Evolutionary conservation across 2,888 invertebrate species (phyloP), one percentile per base, ranked within the genome.

Genomic region (Atrina japonica): DNA sequence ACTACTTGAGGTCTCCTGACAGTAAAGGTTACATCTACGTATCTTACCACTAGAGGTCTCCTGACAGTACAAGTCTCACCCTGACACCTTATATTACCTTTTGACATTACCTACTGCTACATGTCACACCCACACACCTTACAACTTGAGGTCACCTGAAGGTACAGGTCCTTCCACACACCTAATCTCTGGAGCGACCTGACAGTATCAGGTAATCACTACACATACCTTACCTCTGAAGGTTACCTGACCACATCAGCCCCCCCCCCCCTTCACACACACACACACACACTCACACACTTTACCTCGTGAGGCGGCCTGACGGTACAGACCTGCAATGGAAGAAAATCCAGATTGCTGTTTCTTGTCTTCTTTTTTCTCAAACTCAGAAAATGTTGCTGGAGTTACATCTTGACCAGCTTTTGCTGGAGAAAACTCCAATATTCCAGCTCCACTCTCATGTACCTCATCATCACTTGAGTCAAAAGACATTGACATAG

Each of bases 401-500:
- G 96, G 96, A 1, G 96, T 96, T 66, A 96, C 95, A 88, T 96
- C 96, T 86, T 94, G 94, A 0, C 96, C 96, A 0, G 96, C 96
- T 88, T 96, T 96, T 77, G 95, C 95, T 0, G 96, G 95, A 27
- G 95, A 94, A 91, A 96, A 96, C 90, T 96, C 96, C 64, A 96
- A 84, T 45, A 91, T 91, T 18, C 91, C 91, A 16, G 81, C 84
- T 11, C 91, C 91, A 70, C 90, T 90, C 66, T 89, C 87, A 2
- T 89, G 80, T 29, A 89, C 85, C 18, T 88, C 88, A 29, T 90
- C 89, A 29, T 90, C 88, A 41, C 88, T 86, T 11, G 88, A 85
- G 9, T 83, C 86, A 68, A 85, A 87, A 14, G 84, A 86, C 73
- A 87, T 83, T 35, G 81, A 81, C 65, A 79, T 72, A 45, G 74